Evolutionary conservation across 2,888 invertebrate genomes (phyloP).

Genomic region (Ennomos quercinarius): DNA sequence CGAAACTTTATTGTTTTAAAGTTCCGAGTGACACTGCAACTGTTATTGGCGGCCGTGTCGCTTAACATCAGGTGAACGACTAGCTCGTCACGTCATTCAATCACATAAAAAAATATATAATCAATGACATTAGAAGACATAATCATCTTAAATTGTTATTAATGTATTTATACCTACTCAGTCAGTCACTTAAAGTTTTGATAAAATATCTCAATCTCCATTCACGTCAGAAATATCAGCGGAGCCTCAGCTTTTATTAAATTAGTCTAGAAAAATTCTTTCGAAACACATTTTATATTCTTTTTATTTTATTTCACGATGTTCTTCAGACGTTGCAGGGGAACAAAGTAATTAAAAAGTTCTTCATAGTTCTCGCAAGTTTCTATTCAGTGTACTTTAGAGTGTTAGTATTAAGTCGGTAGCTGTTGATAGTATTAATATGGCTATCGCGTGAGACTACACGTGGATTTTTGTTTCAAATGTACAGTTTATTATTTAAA

Average conservation of each 20-base stretch:
- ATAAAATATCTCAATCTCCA: conserved; percentile 2
- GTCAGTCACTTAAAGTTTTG: background rate
- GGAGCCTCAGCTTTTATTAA: conserved; percentile 36
- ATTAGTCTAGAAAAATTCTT: conserved; percentile 47
- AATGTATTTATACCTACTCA: no score
- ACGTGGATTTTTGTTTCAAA: conserved; percentile 52
- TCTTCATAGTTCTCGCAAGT: conserved; percentile 56
- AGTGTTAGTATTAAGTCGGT: conserved; percentile 23
- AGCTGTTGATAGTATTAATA: conserved; percentile 39
- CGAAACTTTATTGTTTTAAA: no score
- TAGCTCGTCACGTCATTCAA: no score
- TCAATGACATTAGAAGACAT: no score
- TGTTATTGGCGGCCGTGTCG: no score
- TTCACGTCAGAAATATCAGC: conserved; percentile 37
- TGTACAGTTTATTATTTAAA: conserved; percentile 53
- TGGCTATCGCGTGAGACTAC: conserved; percentile 33
- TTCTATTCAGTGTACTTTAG: conserved; percentile 42
- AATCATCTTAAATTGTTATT: background rate
- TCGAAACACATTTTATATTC: conserved; percentile 45
- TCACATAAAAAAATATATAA: no score
- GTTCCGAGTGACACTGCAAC: no score
- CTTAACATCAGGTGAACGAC: no score
- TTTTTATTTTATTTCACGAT: conserved; percentile 51
- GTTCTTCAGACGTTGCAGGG: conserved; percentile 52
- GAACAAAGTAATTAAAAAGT: conserved; percentile 70